phyloP scores from a whole-genome alignment of 2,797 vertebrate genomes.

The Etheostoma nigrum region DNA sequence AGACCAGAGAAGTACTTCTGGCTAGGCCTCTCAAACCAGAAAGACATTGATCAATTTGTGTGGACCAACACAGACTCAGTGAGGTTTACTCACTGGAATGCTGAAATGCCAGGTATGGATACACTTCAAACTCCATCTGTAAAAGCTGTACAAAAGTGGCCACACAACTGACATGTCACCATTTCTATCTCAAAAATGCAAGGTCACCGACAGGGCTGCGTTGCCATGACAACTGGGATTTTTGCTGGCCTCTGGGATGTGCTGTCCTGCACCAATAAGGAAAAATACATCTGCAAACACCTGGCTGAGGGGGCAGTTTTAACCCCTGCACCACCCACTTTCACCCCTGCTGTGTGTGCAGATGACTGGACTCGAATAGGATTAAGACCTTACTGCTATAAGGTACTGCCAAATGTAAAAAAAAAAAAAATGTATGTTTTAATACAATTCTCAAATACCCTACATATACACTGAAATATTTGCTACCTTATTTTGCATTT shows the following conservation, averaged over 20 bases:
- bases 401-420: conserved; percentile 59
- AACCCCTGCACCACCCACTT: conserved; percentile 84
- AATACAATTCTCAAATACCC: not conserved
- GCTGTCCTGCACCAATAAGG: conserved; percentile 87
- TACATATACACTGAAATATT: not conserved
- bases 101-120: conserved; percentile 90
- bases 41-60: conserved; percentile 83
- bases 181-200: not conserved
- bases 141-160: fast-evolving
- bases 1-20: conserved; percentile 91
- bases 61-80: conserved; percentile 85
- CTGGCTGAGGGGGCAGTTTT: conserved; percentile 85
- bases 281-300: conserved; percentile 92
- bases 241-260: conserved; percentile 93
- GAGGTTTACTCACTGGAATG: conserved; percentile 91
- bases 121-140: not conserved
- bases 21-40: conserved; percentile 91
- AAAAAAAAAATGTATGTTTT: not conserved
- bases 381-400: conserved; percentile 62
- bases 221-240: conserved; percentile 90
- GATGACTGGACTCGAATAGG: conserved; percentile 77
- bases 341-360: conserved; percentile 77
- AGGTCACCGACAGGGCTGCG: conserved; percentile 90
- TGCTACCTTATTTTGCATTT: not conserved
- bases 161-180: not conserved